A percentile compares a stretch with the other conserved stretches of the same genome.
These are phyloP conservation scores for Eristalis tenax DNA, from an alignment of 2,888 invertebrate genomes.

Conservation along the genomic window DNA sequence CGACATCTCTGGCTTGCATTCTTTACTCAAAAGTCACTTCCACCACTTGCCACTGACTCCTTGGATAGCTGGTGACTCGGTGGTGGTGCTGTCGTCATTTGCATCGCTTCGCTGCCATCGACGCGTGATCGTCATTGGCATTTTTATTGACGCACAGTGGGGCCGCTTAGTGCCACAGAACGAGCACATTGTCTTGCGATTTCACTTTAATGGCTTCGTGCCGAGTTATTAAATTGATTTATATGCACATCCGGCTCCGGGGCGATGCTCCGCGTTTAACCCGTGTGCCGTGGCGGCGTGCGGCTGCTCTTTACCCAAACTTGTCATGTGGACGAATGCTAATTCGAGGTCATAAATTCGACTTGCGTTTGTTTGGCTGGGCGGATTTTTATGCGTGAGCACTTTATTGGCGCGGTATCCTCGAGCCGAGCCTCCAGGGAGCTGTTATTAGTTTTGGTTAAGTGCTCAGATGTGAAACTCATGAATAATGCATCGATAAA, in stretches of 20 bases:
- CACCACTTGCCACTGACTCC: neutral
- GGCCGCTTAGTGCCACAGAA: conserved; percentile 40
- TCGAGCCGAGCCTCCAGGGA: neutral
- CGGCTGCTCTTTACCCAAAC: neutral
- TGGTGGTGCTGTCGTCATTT: conserved; percentile 38
- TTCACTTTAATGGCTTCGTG: conserved; percentile 1
- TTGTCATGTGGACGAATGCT: neutral
- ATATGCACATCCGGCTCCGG: conserved; percentile 8
- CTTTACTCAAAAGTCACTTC: conserved; percentile 54
- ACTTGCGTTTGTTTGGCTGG: neutral
- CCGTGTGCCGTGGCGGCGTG: neutral
- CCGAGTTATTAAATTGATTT: conserved; percentile 50
- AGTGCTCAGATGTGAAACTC: neutral
- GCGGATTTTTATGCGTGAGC: conserved; percentile 2
- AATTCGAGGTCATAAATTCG: neutral
- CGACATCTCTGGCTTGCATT: conserved; percentile 59
- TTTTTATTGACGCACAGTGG: conserved; percentile 55
- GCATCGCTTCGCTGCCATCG: conserved; percentile 11
- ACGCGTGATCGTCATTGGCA: conserved; percentile 35
- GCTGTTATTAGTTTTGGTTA: neutral
- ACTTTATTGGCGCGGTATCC: neutral
- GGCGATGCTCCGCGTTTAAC: too few relatives aligned
- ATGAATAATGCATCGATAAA: neutral
- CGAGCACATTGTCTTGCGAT: neutral
- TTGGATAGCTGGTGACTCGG: conserved; percentile 6